Percentiles rank a stretch among this genome's conserved stretches.
These are phyloP conservation scores for Agrotis segetum DNA, from an alignment of 2,888 invertebrate genomes.

Conservation along the genomic window DNA sequence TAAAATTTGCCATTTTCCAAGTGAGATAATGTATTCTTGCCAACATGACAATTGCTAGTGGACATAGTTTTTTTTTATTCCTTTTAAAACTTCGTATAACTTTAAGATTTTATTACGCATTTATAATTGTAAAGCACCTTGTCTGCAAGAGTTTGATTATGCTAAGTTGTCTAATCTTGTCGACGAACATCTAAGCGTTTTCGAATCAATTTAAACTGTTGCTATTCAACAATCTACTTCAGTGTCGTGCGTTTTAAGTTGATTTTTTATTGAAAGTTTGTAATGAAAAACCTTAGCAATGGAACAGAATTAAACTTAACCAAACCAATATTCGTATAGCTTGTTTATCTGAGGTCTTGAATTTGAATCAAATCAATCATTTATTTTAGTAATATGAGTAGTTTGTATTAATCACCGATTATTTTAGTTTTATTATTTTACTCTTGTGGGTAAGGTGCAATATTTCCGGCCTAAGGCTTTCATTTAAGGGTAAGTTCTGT, in stretches of 20 bases:
- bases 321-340: neutral
- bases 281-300: too few relatives aligned
- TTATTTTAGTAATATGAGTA: too few relatives aligned
- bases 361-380: neutral
- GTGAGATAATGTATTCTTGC: constrained; percentile 25
- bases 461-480: constrained; percentile 2
- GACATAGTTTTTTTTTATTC: constrained; percentile 26
- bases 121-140: neutral
- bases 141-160: neutral
- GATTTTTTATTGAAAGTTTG: too few relatives aligned
- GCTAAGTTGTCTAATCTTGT: too few relatives aligned
- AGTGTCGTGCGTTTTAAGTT: neutral
- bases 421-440: constrained; percentile 4
- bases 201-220: neutral
- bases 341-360: neutral
- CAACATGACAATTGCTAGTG: constrained; percentile 29
- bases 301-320: too few relatives aligned
- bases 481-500: neutral
- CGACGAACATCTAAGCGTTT: neutral
- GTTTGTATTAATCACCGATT: too few relatives aligned
- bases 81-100: constrained; percentile 11
- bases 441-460: neutral
- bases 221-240: neutral
- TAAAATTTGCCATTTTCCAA: neutral
- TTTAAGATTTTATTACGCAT: constrained; percentile 25